Conservation (phyloP, 2,113 vertebrate genomes). For the Psammodynastes pulverulentus region DNA sequence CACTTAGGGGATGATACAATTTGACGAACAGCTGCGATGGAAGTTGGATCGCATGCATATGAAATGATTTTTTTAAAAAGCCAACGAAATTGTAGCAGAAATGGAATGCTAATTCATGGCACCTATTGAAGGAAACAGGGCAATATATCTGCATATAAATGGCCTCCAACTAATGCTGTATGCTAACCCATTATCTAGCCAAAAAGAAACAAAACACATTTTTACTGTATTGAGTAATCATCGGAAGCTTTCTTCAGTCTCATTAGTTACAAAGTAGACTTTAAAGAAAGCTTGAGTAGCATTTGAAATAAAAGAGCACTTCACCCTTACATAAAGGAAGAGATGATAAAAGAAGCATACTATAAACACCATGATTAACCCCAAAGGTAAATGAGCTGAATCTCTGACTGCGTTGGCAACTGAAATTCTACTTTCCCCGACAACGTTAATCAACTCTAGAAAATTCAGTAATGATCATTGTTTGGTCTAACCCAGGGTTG, state of each 20-base stretch:
- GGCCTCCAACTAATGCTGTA: conserved; percentile 45
- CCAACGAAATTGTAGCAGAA: conserved; percentile 58
- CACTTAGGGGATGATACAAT: background rate
- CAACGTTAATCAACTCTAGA: background rate
- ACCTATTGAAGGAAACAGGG: conserved; percentile 59
- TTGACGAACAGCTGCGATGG: conserved; percentile 47
- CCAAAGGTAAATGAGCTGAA: background rate
- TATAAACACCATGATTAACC: background rate
- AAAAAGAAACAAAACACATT: conserved; percentile 50
- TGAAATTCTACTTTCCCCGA: background rate
- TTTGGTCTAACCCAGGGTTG: background rate
- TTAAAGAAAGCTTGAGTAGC: background rate
- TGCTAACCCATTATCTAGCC: conserved; percentile 43
- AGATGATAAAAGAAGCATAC: conserved; percentile 5
- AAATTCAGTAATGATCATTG: background rate
- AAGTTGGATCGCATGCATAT: conserved; percentile 58
- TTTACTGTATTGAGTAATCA: conserved; percentile 43
- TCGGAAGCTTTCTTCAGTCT: conserved; percentile 24
- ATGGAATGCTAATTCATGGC: conserved; percentile 64
- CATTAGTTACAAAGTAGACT: conserved; percentile 40
- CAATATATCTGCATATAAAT: conserved; percentile 67
- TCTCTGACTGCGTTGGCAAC: background rate
- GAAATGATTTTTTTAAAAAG: conserved; percentile 36
- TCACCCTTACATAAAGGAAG: background rate
- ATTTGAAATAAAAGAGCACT: conserved; percentile 24